Base-by-base conservation (phyloP, 2,888 invertebrate species). In the Leistus spinibarbis region DNA sequence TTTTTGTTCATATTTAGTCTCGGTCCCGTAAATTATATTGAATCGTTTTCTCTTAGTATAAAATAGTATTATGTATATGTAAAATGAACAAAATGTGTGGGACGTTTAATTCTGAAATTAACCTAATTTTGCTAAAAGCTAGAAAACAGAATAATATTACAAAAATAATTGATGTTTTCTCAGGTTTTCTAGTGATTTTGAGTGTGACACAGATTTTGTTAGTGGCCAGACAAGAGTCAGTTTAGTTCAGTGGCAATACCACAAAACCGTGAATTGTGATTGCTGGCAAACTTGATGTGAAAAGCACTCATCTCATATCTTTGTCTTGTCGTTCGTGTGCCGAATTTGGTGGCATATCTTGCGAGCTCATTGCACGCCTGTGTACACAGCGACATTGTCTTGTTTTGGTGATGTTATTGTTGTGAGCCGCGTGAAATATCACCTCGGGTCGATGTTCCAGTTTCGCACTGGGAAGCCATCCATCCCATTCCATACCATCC, bases 381-480 rank as follows among this genome's bases (percentile, higher is more conserved):
- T 60, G 60, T 60, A 17, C 60, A 20, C 7, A 20, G 40, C 5
- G 10, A 60, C 60, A 60, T 60, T 60, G 60, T 60, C 16, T 56
- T 7, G 16, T 60, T 60, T 60, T 60, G 22, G 19, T 60, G 60
- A 20, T 60, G 60, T 60, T 60, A 22, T 60, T 60, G 60, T 60
- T 60, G 60, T 22, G 60, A 22, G 60, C 60, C 60, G 60, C 60
- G 22, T 60, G 60, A 60, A 60, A 60, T 60, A 60, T 60, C 60
- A 60, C 60, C 60, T 60, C 60, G 60, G 60, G 60, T 60, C 60
- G 60, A 60, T 60, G 60, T 60, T 60, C 60, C 60, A 16, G 60
- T 60, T 60, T 60, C 19, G 17, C 60, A 10, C 10, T 60, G 60
- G 20, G 60, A 19, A 20, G 60, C 60, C 60, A 19, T 60, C 20